Base-by-base conservation (phyloP, 2,113 vertebrate genomes). In the Tauraco erythrolophus region DNA sequence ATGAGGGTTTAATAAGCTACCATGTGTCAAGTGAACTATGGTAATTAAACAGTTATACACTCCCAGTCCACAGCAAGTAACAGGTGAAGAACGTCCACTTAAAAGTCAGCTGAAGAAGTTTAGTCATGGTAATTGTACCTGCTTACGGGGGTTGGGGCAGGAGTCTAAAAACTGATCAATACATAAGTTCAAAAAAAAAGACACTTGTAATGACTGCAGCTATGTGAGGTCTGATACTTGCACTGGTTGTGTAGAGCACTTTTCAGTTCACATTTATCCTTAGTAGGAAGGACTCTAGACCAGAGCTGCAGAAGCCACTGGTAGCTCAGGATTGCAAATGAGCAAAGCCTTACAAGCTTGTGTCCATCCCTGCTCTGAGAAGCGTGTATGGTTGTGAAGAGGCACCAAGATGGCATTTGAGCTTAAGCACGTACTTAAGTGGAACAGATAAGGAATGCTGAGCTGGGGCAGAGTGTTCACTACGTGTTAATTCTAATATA, bases 61-160 rank as follows among this genome's bases (percentile, higher is more conserved):
- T 46, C 14, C 3, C 18, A 33, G 17, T 6, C 11, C 12, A 43
- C 15, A 41, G 37, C 13, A 92, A 46, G 14, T 19, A 91, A 46
- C 22, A 66, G n/a, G 28, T 19, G 12, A 89, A 89, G 28, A 70
- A 50, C 1, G 6, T 8, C 25, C 86, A 27, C 27, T 81, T 81
- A 33, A 61, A 57, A 6, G 31, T 30, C 69, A 89, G 19, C 31
- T 56, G 61, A 71, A 18, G 28, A 91, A 89, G 11, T 30, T 30
- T 75, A 64, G 23, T 45, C 31, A 39, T 14, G 7, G 24, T 19
- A 74, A 50, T 27, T 61, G 9, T 54, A 83, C 15, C 24, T 45
- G n/a, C 25, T 66, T 41, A 61, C 0, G 1, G 5, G 6, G 1
- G 5, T 65, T 6, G 6, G 14, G 19, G 28, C 6, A 37, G 16